Base-by-base conservation (phyloP, 2,113 vertebrate genomes). In the Limnothrissa miodon region DNA sequence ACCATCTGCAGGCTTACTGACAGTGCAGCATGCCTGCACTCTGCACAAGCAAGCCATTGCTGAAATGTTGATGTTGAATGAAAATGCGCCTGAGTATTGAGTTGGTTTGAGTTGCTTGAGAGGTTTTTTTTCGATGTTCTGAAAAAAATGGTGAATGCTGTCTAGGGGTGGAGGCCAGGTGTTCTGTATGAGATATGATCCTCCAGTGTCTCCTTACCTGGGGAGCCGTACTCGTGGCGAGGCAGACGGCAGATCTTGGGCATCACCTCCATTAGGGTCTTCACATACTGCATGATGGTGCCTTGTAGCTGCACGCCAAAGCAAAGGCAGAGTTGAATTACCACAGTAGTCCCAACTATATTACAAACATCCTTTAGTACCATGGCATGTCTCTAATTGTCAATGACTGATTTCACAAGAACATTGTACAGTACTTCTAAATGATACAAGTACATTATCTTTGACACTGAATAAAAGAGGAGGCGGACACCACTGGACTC, bases 261-360 rank as follows among this genome's bases (percentile, higher is more conserved):
- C 96, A 97, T 97, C 90, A 97, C 96, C 90, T 97, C 96, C 96
- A 97, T 97, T 85, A 97, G 90, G 0, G 96, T 97, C 90, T 94
- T 96, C 87, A 97, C 96, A 5, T 97, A 97, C 89, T 97, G 96
- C 83, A 97, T 93, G 90, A 97, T 96, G 0, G 96, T 97, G 21
- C 96, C 96, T 90, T 97, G 96, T 44, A 97, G 89, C 96, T 97
- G 84, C 39, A n/a, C 78, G 25, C 46, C 51, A 45, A 56, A 53
- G 39, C 21, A 25, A 51, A 36, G 25, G 51, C 19, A 56, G n/a
- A 74, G 10, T 46, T 21, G 17, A 56, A n/a, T 78, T 10, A 11
- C 42, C 42, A 42, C 2, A 42, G 42, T 6, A 42, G 42, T 36
- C 29, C 4, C 11, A 36, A 15, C 36, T 70, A 15, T 70, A 36